phyloP scores from a whole-genome alignment of 2,888 invertebrate genomes.

The Cotesia congregata region DNA sequence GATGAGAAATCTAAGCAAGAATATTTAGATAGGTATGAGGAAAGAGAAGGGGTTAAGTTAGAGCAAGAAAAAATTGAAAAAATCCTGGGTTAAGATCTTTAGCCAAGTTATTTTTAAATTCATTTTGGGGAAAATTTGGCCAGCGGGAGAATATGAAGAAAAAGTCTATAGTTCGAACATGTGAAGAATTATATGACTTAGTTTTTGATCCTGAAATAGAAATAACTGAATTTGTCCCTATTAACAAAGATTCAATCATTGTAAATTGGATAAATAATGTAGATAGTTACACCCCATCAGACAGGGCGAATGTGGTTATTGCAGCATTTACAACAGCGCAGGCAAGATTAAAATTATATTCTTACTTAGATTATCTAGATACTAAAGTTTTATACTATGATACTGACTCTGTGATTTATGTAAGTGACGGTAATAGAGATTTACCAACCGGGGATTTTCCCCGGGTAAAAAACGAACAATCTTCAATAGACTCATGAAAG shows the following conservation, averaged over 20 bases:
- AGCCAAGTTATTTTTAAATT: slow-evolving; percentile 54
- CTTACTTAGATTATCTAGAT: slow-evolving; percentile 56
- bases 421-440: slow-evolving; percentile 34
- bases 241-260: slow-evolving; percentile 46
- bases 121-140: slow-evolving; percentile 47
- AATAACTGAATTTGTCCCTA: slow-evolving; percentile 39
- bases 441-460: slow-evolving; percentile 55
- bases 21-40: slow-evolving; percentile 35
- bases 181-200: slow-evolving; percentile 32
- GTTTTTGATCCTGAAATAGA: slow-evolving; percentile 44
- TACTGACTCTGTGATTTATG: slow-evolving; percentile 62
- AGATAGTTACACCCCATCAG: too few species aligned
- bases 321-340: slow-evolving; percentile 62
- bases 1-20: slow-evolving; percentile 19
- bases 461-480: too few species aligned
- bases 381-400: slow-evolving; percentile 61
- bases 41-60: slow-evolving; percentile 48
- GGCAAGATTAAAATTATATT: slow-evolving; percentile 60
- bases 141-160: slow-evolving; percentile 34
- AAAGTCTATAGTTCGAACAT: slow-evolving; percentile 20
- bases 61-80: slow-evolving; percentile 50
- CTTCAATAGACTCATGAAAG: too few species aligned
- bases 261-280: slow-evolving; percentile 49
- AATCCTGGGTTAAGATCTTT: slow-evolving; percentile 51
- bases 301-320: slow-evolving; percentile 55